phyloP scores from a whole-genome alignment of 2,113 vertebrate genomes.

The Isichthys henryi region DNA sequence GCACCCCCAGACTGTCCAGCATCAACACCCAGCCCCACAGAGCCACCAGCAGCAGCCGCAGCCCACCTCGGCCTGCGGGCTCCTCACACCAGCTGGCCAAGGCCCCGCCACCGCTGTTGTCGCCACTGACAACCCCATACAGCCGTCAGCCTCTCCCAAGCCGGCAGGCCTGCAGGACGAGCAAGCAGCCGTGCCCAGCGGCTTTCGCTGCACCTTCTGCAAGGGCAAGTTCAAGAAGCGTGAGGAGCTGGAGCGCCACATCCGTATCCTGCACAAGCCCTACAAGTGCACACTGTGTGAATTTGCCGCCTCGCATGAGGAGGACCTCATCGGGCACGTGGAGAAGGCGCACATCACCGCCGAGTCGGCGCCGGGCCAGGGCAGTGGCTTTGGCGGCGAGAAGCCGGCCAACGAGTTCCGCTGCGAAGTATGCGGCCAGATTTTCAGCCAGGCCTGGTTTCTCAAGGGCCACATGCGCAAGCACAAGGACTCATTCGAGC shows the following conservation, averaged over 20 bases:
- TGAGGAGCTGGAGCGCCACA: slow-evolving; percentile 92
- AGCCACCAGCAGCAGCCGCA: slow-evolving; percentile 61
- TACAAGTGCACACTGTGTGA: slow-evolving; percentile 98
- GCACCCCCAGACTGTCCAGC: slow-evolving; percentile 49
- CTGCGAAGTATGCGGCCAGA: slow-evolving; percentile 91
- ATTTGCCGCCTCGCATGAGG: slow-evolving; percentile 91
- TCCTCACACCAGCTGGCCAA: slow-evolving; percentile 69
- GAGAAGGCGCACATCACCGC: slow-evolving; percentile 98
- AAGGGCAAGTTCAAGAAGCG: slow-evolving; percentile 99
- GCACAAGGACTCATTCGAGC: slow-evolving; percentile 98
- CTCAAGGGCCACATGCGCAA: slow-evolving; percentile 99
- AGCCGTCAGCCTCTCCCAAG: slow-evolving; percentile 81
- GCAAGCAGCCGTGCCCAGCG: slow-evolving; percentile 63
- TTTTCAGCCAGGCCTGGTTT: slow-evolving; percentile 99
- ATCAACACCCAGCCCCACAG: slow-evolving; percentile 60
- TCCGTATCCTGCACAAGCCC: slow-evolving; percentile 96
- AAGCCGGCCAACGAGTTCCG: slow-evolving; percentile 85
- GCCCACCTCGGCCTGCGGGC: slow-evolving; percentile 72
- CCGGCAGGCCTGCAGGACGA: slow-evolving; percentile 75
- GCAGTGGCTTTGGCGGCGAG: slow-evolving; percentile 65
- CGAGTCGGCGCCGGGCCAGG: slow-evolving; percentile 81
- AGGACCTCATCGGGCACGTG: slow-evolving; percentile 93
- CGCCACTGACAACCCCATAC: slow-evolving; percentile 69
- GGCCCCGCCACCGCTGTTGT: slow-evolving; percentile 24
- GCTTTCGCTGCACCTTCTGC: slow-evolving; percentile 95